A percentile compares a stretch with the other conserved stretches of the same genome.
phyloP scores from a whole-genome alignment of 2,113 vertebrate species.

The Asarcornis scutulata region DNA sequence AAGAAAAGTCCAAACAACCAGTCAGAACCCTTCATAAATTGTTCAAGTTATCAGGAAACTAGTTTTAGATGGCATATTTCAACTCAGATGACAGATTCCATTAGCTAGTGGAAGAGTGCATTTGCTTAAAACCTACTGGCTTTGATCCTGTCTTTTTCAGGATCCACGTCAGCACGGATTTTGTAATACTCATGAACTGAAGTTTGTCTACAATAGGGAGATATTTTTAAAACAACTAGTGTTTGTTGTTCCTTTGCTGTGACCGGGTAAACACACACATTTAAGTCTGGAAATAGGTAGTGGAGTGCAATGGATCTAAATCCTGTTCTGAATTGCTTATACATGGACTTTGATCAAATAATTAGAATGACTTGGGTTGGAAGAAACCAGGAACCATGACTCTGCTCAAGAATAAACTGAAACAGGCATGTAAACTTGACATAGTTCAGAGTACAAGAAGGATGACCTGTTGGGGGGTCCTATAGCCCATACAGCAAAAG shows the following conservation, averaged over 20 bases:
- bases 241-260: neutral
- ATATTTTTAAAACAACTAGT: neutral
- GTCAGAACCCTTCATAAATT: conserved; percentile 28
- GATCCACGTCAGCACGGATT: neutral
- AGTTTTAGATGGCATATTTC: neutral
- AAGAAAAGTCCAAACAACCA: neutral
- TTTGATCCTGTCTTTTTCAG: neutral
- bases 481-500: neutral
- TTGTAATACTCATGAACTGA: neutral
- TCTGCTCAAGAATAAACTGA: neutral
- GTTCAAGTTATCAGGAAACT: conserved; percentile 19
- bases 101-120: neutral
- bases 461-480: neutral
- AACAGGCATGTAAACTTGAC: neutral
- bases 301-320: neutral
- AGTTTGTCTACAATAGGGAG: neutral
- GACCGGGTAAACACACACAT: neutral
- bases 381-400: neutral
- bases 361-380: neutral
- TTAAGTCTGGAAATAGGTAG: neutral
- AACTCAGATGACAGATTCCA: neutral
- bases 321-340: neutral
- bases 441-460: neutral
- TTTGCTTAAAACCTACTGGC: neutral
- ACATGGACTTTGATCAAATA: neutral